These are phyloP conservation scores for Spinus pinus DNA, from an alignment of 2,797 vertebrate species.

Conservation along the genomic window DNA sequence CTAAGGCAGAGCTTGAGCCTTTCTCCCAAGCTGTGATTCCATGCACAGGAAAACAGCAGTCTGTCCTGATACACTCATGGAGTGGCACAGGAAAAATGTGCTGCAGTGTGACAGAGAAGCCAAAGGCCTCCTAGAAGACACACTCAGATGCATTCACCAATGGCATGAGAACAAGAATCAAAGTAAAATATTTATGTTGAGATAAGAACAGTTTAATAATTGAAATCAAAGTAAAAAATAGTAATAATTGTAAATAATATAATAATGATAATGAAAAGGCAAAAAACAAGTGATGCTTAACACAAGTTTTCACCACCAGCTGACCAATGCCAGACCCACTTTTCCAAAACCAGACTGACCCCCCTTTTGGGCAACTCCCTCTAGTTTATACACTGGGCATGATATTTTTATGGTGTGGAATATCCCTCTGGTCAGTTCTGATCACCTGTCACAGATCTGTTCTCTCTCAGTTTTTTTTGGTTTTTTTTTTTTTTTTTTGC, in stretches of 20 bases:
- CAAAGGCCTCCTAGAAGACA: neutral
- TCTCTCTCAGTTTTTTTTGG: neutral
- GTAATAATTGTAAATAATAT: neutral
- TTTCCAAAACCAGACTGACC: neutral
- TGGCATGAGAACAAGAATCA: neutral
- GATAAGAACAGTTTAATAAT: neutral
- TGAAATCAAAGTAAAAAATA: neutral
- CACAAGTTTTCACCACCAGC: too few relatives aligned
- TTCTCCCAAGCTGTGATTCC: neutral
- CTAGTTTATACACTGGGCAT: neutral
- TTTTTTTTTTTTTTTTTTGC: neutral
- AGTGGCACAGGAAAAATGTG: neutral
- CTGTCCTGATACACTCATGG: neutral
- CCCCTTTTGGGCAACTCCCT: neutral
- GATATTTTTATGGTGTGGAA: accelerated
- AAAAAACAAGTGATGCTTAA: neutral
- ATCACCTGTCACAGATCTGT: neutral
- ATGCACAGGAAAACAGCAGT: neutral
- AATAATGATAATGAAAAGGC: neutral
- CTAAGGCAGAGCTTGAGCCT: neutral
- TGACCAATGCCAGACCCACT: accelerated
- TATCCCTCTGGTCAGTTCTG: neutral
- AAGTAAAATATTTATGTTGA: neutral
- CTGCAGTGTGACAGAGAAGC: neutral
- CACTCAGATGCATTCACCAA: neutral